Evolutionary conservation across 2,888 invertebrate genomes (phyloP).

Genomic region (Tenthredo amoena): DNA sequence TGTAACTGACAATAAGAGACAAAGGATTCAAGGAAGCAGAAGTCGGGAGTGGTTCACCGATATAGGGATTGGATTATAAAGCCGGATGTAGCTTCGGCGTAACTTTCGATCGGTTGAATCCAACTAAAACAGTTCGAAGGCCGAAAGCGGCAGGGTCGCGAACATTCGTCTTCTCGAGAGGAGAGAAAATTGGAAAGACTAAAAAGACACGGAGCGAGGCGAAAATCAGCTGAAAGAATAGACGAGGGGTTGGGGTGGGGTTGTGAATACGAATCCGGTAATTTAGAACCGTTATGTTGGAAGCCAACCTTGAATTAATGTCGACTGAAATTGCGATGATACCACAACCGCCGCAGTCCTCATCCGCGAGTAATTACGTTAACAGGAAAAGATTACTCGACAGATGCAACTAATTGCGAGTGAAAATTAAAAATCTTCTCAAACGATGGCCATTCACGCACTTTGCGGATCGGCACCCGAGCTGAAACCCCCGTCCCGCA

Average conservation of each 20-base stretch:
- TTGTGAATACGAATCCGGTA: constrained; percentile 32
- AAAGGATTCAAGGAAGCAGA: constrained; percentile 41
- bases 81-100: constrained; percentile 34
- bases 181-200: constrained; percentile 38
- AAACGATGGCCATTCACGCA: constrained; percentile 22
- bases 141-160: background rate
- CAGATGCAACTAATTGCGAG: constrained; percentile 41
- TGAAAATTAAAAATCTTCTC: constrained; percentile 36
- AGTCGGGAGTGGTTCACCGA: constrained; percentile 16
- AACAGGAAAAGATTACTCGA: constrained; percentile 31
- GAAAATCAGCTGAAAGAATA: background rate
- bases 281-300: constrained; percentile 36
- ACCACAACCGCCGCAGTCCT: constrained; percentile 17
- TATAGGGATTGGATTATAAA: constrained; percentile 48
- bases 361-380: constrained; percentile 22
- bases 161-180: constrained; percentile 7
- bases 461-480: constrained; percentile 11
- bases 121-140: constrained; percentile 55
- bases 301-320: constrained; percentile 26
- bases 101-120: constrained; percentile 36
- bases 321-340: constrained; percentile 33
- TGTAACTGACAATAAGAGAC: constrained; percentile 44
- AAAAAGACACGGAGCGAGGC: background rate
- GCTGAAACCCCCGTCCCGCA: background rate
- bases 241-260: background rate